These are phyloP conservation scores for Drosophila infuscata DNA, from an alignment of 2,888 invertebrate genomes.

Conservation along the genomic window DNA sequence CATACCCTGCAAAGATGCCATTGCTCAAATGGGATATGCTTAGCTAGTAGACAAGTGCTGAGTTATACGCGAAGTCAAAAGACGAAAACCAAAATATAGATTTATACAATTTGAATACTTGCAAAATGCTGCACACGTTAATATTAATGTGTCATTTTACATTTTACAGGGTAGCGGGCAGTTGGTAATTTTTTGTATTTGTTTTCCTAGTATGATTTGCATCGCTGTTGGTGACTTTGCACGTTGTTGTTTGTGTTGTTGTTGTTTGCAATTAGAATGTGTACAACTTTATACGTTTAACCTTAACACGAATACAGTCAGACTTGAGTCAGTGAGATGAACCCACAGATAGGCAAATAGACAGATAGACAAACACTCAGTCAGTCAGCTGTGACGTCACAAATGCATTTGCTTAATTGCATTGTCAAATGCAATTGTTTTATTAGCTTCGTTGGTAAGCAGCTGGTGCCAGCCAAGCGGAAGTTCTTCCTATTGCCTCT, in stretches of 20 bases:
- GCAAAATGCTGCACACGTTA: background rate
- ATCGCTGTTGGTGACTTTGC: slow-evolving; percentile 27
- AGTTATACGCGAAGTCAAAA: background rate
- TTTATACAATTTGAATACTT: background rate
- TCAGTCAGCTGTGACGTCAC: slow-evolving; percentile 51
- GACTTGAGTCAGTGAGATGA: slow-evolving; percentile 13
- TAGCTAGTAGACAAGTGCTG: too few relatives aligned
- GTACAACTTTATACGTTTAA: slow-evolving; percentile 62
- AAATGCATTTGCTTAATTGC: slow-evolving; percentile 56
- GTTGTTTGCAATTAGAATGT: slow-evolving; percentile 51
- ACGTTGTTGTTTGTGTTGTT: slow-evolving; percentile 7
- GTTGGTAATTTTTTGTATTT: background rate
- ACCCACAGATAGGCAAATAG: slow-evolving; percentile 4
- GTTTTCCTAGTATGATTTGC: slow-evolving; percentile 24
- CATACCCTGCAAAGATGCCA: slow-evolving; percentile 10
- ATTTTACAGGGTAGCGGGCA: slow-evolving; percentile 19
- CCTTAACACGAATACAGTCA: slow-evolving; percentile 69
- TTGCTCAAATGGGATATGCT: background rate
- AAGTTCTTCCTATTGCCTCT: slow-evolving; percentile 40
- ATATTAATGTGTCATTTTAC: background rate
- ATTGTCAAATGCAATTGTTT: slow-evolving; percentile 48
- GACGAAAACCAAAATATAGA: background rate
- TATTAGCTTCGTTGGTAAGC: slow-evolving; percentile 37
- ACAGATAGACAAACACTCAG: background rate
- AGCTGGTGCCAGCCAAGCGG: slow-evolving; percentile 50